Evolutionary conservation across 1,140 invertebrate genomes (phyloP), one percentile per base, ranked within the genome.

Genomic region (Eupristina koningsbergeri): DNA sequence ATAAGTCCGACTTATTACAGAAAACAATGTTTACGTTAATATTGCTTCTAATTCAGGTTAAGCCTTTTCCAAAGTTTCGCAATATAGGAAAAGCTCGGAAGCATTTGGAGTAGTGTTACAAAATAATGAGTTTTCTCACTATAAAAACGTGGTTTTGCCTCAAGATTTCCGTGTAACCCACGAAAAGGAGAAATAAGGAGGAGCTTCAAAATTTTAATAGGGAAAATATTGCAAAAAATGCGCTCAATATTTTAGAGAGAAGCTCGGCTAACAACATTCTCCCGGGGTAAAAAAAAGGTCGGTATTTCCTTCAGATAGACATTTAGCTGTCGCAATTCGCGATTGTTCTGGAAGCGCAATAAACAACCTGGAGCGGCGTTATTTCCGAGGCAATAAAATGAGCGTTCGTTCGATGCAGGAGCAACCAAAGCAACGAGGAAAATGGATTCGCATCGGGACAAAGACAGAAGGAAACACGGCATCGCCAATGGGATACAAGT

Each of bases 371-470:
- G 63, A 15, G 31, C 47, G 67, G 47, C 47, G 47, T 58, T 53
- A 73, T 80, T 80, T 80, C 47, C 67, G 78, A 69, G 64, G 64
- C 47, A 53, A 31, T 53, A 34, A 73, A 73, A 71, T 63, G 64
- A 67, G 67, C 67, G 67, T 22, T 58, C 36, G 64, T 36, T n/a
- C 67, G 29, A 80, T 73, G 47, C 64, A 39, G 50, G 31, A 53
- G 79, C 45, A 47, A 64, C 34, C 6, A 17, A 41, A 47, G n/a
- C 63, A 50, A 58, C 50, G 31, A n/a, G 79, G 58, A 45, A 58
- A 80, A 53, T 73, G 58, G 79, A 80, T 80, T 58, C 31, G 47
- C 22, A 31, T 47, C 22, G 67, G 79, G 67, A 80, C 67, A 80
- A 80, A 80, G 64, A 71, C 31, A 58, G 9, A 26, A 71, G 45